These are phyloP conservation scores for Plagodis pulveraria DNA, from an alignment of 2,888 invertebrate genomes.

Conservation along the genomic window DNA sequence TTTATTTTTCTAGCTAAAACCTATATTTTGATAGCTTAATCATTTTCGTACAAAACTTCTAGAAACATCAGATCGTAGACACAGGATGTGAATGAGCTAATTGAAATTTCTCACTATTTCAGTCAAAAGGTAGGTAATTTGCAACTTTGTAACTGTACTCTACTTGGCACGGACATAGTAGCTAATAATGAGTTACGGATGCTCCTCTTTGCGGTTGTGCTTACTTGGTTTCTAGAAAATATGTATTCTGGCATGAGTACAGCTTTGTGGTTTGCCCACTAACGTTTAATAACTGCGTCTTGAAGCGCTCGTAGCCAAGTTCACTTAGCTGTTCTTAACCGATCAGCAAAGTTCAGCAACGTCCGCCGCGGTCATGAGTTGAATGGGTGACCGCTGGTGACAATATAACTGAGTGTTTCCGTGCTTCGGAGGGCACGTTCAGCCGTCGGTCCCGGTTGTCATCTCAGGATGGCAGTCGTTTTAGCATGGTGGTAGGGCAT, in stretches of 20 bases:
- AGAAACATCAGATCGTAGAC: conserved; percentile 1
- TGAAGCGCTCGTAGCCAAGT: too few species aligned
- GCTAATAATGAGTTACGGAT: conserved; percentile 58
- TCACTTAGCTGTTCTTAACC: too few species aligned
- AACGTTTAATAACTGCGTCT: too few species aligned
- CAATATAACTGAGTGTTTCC: too few species aligned
- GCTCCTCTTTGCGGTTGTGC: conserved; percentile 36
- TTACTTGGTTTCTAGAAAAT: conserved; percentile 13
- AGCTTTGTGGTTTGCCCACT: not conserved
- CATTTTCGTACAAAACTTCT: not conserved
- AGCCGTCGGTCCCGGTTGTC: too few species aligned
- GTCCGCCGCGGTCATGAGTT: too few species aligned
- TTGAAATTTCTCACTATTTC: conserved; percentile 31
- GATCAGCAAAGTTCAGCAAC: too few species aligned
- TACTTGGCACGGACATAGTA: conserved; percentile 42
- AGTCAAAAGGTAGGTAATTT: conserved; percentile 22
- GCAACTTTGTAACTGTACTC: conserved; percentile 41
- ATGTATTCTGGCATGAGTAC: not conserved
- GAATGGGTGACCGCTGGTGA: too few species aligned
- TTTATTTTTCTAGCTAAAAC: conserved; percentile 14
- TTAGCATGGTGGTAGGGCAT: too few species aligned
- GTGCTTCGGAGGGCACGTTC: too few species aligned
- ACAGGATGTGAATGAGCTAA: conserved; percentile 37
- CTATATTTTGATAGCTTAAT: not conserved
- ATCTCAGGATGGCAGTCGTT: too few species aligned